Evolutionary conservation across 1,140 invertebrate species (phyloP).

Genomic region (Gonioctena quinquepunctata): DNA sequence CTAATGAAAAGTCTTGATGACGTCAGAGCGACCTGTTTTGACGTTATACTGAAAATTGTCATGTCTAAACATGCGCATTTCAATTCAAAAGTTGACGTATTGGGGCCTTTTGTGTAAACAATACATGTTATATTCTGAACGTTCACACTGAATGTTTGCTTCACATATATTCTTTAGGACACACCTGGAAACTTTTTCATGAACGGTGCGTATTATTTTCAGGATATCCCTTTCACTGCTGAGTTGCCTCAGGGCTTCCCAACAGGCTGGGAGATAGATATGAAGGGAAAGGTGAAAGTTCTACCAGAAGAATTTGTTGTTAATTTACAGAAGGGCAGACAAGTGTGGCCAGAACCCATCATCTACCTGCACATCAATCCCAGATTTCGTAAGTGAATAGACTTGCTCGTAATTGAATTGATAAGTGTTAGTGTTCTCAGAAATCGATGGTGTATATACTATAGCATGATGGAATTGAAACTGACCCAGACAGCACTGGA

Average conservation of each 20-base stretch:
- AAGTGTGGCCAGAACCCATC: constrained; percentile 66
- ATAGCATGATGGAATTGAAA: no score
- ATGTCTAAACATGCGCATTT: no score
- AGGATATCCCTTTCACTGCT: constrained; percentile 57
- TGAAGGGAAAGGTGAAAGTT: constrained; percentile 65
- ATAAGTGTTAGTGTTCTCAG: no score
- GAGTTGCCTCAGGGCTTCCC: constrained; percentile 56
- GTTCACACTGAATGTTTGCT: no score
- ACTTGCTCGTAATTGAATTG: no score
- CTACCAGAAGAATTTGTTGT: constrained; percentile 70
- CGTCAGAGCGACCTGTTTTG: no score
- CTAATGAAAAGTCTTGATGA: no score
- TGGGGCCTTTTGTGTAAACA: no score
- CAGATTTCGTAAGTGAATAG: constrained; percentile 58
- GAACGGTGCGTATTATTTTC: constrained; percentile 20
- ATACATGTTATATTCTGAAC: constrained; percentile 1
- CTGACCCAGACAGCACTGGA: no score
- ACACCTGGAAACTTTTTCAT: neutral
- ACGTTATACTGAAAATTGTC: no score
- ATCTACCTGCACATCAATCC: constrained; percentile 70
- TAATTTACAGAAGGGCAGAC: constrained; percentile 67
- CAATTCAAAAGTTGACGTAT: no score
- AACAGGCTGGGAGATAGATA: constrained; percentile 59
- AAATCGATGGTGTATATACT: no score
- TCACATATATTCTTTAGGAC: neutral